A percentile compares a stretch with the other conserved stretches of the same genome.
phyloP scores from a whole-genome alignment of 2,113 vertebrate genomes.

The Glaucidium brasilianum region DNA sequence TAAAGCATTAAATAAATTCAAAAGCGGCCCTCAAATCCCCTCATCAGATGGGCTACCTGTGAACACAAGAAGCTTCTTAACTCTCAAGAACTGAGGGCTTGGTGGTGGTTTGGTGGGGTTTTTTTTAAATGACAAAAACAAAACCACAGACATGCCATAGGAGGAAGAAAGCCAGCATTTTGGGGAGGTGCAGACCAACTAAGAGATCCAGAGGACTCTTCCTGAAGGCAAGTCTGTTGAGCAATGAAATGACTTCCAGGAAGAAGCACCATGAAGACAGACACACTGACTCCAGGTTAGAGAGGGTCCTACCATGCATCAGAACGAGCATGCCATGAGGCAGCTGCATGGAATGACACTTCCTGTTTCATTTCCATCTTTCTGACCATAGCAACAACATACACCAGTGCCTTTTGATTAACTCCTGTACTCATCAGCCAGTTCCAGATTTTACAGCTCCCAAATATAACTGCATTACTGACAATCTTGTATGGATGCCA shows the following conservation, averaged over 20 bases:
- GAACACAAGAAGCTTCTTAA: background rate
- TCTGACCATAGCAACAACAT: background rate
- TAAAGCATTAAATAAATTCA: background rate
- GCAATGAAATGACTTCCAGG: background rate
- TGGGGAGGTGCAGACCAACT: background rate
- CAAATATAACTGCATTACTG: background rate
- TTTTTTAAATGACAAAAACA: background rate
- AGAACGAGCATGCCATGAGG: background rate
- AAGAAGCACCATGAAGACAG: background rate
- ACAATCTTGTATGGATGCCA: background rate
- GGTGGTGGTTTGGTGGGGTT: background rate
- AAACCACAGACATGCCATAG: background rate
- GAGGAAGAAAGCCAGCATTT: background rate
- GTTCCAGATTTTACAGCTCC: background rate
- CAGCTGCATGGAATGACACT: background rate
- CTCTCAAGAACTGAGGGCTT: background rate
- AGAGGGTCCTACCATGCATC: background rate
- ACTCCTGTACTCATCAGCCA: background rate
- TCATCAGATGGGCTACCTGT: background rate
- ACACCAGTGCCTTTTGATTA: background rate
- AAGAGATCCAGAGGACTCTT: background rate
- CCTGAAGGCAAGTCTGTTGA: background rate
- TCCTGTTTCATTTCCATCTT: background rate
- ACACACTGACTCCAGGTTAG: background rate
- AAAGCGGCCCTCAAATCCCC: background rate